These are phyloP conservation scores for Oscheius sp. DNA, from an alignment of 2,888 invertebrate genomes.

Conservation along the genomic window DNA sequence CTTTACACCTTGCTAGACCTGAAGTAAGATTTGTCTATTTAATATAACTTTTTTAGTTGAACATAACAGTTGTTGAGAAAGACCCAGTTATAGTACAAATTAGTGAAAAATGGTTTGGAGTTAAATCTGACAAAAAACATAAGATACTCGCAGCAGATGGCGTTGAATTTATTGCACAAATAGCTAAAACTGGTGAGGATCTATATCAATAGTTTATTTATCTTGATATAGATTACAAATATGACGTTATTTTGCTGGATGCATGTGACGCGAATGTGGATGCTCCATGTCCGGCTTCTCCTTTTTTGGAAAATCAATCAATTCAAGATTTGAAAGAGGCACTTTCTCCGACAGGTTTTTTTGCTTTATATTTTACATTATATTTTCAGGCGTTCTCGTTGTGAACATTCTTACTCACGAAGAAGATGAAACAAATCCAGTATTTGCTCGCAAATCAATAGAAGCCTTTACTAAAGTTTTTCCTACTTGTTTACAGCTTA, in stretches of 20 bases:
- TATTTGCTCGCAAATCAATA: neutral
- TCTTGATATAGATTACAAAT: conserved; percentile 44
- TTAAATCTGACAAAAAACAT: conserved; percentile 38
- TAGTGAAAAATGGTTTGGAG: conserved; percentile 63
- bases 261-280: conserved; percentile 54
- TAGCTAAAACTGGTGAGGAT: conserved; percentile 38
- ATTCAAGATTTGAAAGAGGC: conserved; percentile 35
- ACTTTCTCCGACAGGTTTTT: conserved; percentile 34
- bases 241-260: conserved; percentile 61
- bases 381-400: conserved; percentile 34
- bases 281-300: conserved; percentile 58
- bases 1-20: conserved; percentile 52
- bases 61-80: conserved; percentile 62
- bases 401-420: conserved; percentile 42
- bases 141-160: conserved; percentile 53
- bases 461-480: conserved; percentile 24
- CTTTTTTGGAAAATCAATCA: conserved; percentile 39
- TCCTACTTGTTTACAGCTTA: conserved; percentile 37
- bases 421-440: conserved; percentile 5
- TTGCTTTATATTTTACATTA: conserved; percentile 16
- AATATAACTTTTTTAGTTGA: conserved; percentile 41
- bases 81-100: conserved; percentile 56
- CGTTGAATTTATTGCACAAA: conserved; percentile 47
- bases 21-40: conserved; percentile 36
- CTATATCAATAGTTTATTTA: neutral